Base-by-base conservation (phyloP, 2,888 invertebrate genomes). In the Chrysolina americana region DNA sequence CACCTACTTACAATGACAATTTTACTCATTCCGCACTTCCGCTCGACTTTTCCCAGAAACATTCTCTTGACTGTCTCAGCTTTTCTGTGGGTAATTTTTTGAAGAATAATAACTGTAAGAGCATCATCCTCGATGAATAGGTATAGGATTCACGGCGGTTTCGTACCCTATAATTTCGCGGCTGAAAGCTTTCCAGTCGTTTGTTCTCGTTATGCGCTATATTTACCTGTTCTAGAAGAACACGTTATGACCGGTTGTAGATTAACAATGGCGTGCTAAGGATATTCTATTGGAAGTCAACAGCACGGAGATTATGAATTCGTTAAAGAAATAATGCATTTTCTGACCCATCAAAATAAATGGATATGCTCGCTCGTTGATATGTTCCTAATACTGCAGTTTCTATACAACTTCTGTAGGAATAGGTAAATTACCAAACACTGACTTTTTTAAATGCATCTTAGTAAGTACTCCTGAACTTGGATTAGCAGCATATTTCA, bases 111-210 rank as follows among this genome's bases (percentile, higher is more conserved):
- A 36, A 66, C 36, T 66, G 17, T 23, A 9, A 66, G 50, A 66
- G 66, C 17, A 48, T 36, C 68, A 65, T 71, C 68, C 41, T 65
- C 69, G 65, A 71, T 69, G 71, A 75, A 65, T 75, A 65, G 75
- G 65, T 69, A 76, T 69, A 47, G 53, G 36, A 71, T 73, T 73
- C 23, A 68, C 53, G 62, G 44, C 71, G 77, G 74, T 71, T 63
- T 41, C 70, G 69, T 79, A 77, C 76, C 79, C 79, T 79, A 68
- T 79, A 79, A 79, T 79, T 79, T 79, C 68, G 77, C 74, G 77
- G 76, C 79, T 75, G 77, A 74, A 70, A 75, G 76, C 71, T 73
- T 64, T 70, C 64, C 59, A 65, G 68, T 73, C 77, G 75, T 76
- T 76, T 71, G 72, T 74, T 74, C 78, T 78, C 68, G 76, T 76